Evolutionary conservation across 2,113 vertebrate species (phyloP).

Genomic region (Corythornis cristatus): DNA sequence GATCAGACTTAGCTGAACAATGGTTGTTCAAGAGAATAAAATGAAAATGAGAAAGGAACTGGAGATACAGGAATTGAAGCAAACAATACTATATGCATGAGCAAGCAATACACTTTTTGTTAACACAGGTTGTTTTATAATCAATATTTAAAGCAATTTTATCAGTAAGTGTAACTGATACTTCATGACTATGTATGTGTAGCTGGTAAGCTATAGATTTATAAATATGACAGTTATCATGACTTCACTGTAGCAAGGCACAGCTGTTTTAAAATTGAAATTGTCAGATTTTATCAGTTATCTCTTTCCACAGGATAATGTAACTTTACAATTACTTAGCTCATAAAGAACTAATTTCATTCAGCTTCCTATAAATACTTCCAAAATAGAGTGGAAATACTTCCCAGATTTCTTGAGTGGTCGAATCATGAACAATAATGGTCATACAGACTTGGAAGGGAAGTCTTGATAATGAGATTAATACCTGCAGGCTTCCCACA

Average conservation of each 20-base stretch:
- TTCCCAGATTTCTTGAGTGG: slow-evolving; percentile 18
- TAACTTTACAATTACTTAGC: slow-evolving; percentile 36
- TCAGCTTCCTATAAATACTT: slow-evolving; percentile 41
- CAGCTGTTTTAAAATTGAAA: slow-evolving; percentile 65
- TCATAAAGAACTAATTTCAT: slow-evolving; percentile 66
- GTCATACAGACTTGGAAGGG: slow-evolving; percentile 28
- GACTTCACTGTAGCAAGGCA: slow-evolving; percentile 52
- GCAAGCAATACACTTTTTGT: slow-evolving; percentile 29
- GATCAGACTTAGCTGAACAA: neutral
- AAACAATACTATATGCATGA: slow-evolving; percentile 33
- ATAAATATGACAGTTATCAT: slow-evolving; percentile 63
- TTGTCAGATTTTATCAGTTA: slow-evolving; percentile 64
- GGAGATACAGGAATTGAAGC: slow-evolving; percentile 14
- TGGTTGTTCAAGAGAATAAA: slow-evolving; percentile 17
- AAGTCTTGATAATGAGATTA: slow-evolving; percentile 66
- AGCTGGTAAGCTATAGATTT: slow-evolving; percentile 60
- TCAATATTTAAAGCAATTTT: slow-evolving; percentile 71
- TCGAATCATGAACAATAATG: slow-evolving; percentile 49
- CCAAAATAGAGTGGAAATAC: neutral
- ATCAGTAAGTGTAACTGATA: slow-evolving; percentile 44
- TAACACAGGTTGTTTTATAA: slow-evolving; percentile 60
- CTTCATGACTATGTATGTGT: slow-evolving; percentile 58
- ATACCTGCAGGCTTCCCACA: slow-evolving; percentile 45
- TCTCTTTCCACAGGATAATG: slow-evolving; percentile 57
- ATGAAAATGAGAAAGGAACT: slow-evolving; percentile 21